Percentiles rank a stretch among this genome's conserved stretches.
Evolutionary conservation across 1,140 invertebrate species (phyloP).

Genomic region (Pinna nobilis): DNA sequence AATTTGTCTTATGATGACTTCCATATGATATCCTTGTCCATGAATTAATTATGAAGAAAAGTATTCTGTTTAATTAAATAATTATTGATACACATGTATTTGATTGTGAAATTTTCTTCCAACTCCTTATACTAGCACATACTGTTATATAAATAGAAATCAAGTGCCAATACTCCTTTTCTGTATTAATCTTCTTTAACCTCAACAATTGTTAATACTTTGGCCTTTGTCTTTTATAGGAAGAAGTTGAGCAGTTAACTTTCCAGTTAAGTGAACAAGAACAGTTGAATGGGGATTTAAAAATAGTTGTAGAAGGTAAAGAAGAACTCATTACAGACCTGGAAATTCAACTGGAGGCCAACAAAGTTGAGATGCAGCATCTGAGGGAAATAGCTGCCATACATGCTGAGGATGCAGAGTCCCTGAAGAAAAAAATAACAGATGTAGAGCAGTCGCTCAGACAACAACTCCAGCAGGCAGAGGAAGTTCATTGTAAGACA

Average conservation of each 20-base stretch:
- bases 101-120: no score
- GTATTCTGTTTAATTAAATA: no score
- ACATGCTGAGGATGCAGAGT: neutral
- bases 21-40: no score
- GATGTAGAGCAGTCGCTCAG: slow-evolving; percentile 25
- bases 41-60: no score
- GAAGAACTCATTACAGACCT: slow-evolving; percentile 35
- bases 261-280: slow-evolving; percentile 16
- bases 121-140: no score
- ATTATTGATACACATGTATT: no score
- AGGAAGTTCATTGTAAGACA: neutral
- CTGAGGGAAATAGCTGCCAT: neutral
- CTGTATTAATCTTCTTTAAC: no score
- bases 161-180: no score
- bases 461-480: slow-evolving; percentile 30
- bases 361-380: slow-evolving; percentile 26
- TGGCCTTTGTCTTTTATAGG: slow-evolving; percentile 19
- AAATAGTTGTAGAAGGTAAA: slow-evolving; percentile 30
- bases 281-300: slow-evolving; percentile 10
- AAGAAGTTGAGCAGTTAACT: slow-evolving; percentile 39
- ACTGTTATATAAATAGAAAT: no score
- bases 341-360: slow-evolving; percentile 34
- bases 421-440: slow-evolving; percentile 20
- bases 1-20: no score
- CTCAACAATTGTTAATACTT: no score